Percentiles rank a stretch among this genome's conserved stretches.
Evolutionary conservation across 2,797 vertebrate species (phyloP).

Genomic region (Gastrophryne carolinensis): DNA sequence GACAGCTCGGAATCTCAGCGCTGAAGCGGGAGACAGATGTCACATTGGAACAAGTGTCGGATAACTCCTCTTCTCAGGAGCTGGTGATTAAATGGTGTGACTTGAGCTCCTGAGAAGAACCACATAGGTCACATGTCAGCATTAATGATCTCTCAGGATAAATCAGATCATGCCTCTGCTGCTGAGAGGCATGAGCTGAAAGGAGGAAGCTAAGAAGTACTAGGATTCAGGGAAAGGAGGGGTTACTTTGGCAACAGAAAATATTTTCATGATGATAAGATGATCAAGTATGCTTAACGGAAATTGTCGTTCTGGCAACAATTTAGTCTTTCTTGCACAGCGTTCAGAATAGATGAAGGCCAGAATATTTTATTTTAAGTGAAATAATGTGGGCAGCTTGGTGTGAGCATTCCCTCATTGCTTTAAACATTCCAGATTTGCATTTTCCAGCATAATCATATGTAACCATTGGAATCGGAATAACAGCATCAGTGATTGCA

Average conservation of each 20-base stretch:
- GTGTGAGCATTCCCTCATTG: not conserved
- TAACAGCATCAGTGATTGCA: too few relatives aligned
- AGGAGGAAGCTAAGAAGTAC: not conserved
- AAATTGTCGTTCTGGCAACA: not conserved
- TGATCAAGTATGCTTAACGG: not conserved
- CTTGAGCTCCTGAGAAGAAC: slow-evolving; percentile 23
- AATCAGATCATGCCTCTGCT: slow-evolving; percentile 4
- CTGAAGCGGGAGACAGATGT: slow-evolving; percentile 29
- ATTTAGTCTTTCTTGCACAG: not conserved
- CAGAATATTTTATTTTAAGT: not conserved
- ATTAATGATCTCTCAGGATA: slow-evolving; percentile 38
- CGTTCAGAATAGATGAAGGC: not conserved
- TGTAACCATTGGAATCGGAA: too few relatives aligned
- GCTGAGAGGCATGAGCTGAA: not conserved
- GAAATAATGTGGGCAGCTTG: not conserved
- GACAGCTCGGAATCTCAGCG: slow-evolving; percentile 8
- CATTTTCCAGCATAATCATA: too few relatives aligned
- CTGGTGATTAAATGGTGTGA: slow-evolving; percentile 42
- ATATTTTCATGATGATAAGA: not conserved
- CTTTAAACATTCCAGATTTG: too few relatives aligned
- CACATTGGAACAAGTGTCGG: slow-evolving; percentile 39
- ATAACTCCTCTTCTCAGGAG: slow-evolving; percentile 8
- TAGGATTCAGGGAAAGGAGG: not conserved
- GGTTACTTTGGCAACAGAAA: slow-evolving; percentile 9
- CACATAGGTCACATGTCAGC: slow-evolving; percentile 42